Percentiles rank a stretch among this genome's conserved stretches.
These are phyloP conservation scores for Calypte anna DNA, from an alignment of 2,113 vertebrate species.

Conservation along the genomic window DNA sequence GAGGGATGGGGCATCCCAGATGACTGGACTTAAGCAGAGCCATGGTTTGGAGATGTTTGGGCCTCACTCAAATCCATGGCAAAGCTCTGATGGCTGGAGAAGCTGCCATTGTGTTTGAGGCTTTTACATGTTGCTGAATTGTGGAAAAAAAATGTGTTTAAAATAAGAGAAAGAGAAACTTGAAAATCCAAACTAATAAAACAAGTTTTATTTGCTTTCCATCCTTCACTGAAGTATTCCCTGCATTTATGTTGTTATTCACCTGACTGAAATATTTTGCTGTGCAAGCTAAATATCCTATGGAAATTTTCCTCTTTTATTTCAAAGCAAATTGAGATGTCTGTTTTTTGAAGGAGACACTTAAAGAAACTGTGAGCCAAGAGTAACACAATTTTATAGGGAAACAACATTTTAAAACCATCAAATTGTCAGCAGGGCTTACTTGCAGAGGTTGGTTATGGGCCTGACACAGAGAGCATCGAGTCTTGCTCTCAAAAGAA, in stretches of 20 bases:
- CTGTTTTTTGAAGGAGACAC: background rate
- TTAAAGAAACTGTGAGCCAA: background rate
- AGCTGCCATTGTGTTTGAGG: background rate
- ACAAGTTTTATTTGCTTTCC: background rate
- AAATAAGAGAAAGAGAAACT: background rate
- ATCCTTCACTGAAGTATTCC: rapidly evolving
- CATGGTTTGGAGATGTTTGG: background rate
- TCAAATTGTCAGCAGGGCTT: background rate
- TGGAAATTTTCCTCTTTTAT: background rate
- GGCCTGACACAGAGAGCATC: background rate
- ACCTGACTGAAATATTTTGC: background rate
- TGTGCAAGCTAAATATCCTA: background rate
- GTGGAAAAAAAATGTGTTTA: background rate
- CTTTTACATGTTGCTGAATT: background rate
- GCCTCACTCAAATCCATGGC: background rate
- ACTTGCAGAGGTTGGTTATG: rapidly evolving
- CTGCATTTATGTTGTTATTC: rapidly evolving
- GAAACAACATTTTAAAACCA: background rate
- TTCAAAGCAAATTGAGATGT: background rate
- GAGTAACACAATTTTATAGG: background rate
- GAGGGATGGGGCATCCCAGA: background rate
- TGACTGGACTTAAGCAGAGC: rapidly evolving
- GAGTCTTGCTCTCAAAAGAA: background rate
- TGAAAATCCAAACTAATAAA: background rate
- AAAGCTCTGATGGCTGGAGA: background rate